Conservation (phyloP, 2,797 vertebrate species). For the Enteromius treurensis region DNA sequence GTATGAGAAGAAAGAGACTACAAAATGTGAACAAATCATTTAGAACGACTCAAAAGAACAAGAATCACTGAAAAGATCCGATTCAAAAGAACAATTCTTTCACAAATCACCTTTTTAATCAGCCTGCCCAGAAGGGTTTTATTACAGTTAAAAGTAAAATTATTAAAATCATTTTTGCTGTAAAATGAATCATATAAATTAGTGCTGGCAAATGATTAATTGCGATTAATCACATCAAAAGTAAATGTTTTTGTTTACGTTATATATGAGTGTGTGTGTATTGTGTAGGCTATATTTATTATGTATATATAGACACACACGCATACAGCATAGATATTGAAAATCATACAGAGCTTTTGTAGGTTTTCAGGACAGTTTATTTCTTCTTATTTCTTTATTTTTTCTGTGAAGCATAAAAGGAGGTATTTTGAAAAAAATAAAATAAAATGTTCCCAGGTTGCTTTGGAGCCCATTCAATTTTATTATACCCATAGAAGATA, state of each 20-base stretch:
- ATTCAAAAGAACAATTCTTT: background rate
- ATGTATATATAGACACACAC: too few species aligned
- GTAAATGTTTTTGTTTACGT: too few species aligned
- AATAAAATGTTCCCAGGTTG: background rate
- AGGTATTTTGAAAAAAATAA: background rate
- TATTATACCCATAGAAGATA: background rate
- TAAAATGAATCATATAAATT: too few species aligned
- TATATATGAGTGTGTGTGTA: too few species aligned
- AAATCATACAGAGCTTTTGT: background rate
- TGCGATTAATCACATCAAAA: too few species aligned
- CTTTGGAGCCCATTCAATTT: background rate
- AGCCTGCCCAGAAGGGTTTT: background rate
- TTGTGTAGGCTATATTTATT: too few species aligned
- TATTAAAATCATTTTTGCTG: background rate
- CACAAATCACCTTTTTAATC: background rate
- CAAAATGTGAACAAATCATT: background rate
- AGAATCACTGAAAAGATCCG: background rate
- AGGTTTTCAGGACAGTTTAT: background rate
- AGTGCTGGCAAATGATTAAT: too few species aligned
- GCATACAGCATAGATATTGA: too few species aligned
- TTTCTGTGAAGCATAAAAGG: background rate
- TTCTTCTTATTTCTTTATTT: background rate
- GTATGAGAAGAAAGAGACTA: background rate
- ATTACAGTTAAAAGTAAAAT: background rate
- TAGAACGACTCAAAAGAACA: background rate